Evolutionary conservation across 2,888 invertebrate species (phyloP).

Genomic region (Pheosia tremula): DNA sequence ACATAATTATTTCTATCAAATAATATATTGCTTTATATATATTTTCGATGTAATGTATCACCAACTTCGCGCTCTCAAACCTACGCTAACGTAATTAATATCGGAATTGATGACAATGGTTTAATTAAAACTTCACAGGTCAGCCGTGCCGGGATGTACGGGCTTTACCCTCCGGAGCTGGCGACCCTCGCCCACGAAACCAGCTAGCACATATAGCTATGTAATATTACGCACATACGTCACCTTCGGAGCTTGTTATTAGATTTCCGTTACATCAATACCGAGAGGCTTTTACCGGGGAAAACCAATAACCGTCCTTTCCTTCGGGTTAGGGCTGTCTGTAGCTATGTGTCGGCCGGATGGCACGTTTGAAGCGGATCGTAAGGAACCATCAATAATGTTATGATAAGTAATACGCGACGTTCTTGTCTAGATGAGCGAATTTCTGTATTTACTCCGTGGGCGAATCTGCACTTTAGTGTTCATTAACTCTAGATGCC

Average conservation of each 20-base stretch:
- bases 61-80: neutral
- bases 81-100: conserved; percentile 12
- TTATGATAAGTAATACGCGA: conserved; percentile 13
- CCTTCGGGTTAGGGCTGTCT: conserved; percentile 28
- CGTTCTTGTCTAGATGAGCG: conserved; percentile 2
- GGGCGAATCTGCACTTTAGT: too few species aligned
- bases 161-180: neutral
- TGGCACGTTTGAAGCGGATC: conserved; percentile 13
- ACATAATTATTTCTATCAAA: too few species aligned
- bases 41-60: too few species aligned
- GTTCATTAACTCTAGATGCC: neutral
- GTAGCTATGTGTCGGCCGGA: conserved; percentile 21
- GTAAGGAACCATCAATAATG: conserved; percentile 18
- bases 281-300: conserved; percentile 49
- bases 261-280: conserved; percentile 56
- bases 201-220: neutral
- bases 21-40: too few species aligned
- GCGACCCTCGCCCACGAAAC: neutral
- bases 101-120: conserved; percentile 11
- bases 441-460: too few species aligned
- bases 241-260: conserved; percentile 46
- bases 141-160: neutral
- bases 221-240: conserved; percentile 19
- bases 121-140: conserved; percentile 22
- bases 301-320: conserved; percentile 60